Percentiles rank a stretch among this genome's conserved stretches.
Evolutionary conservation across 1,140 invertebrate genomes (phyloP).

Genomic region (Caerostris darwini): DNA sequence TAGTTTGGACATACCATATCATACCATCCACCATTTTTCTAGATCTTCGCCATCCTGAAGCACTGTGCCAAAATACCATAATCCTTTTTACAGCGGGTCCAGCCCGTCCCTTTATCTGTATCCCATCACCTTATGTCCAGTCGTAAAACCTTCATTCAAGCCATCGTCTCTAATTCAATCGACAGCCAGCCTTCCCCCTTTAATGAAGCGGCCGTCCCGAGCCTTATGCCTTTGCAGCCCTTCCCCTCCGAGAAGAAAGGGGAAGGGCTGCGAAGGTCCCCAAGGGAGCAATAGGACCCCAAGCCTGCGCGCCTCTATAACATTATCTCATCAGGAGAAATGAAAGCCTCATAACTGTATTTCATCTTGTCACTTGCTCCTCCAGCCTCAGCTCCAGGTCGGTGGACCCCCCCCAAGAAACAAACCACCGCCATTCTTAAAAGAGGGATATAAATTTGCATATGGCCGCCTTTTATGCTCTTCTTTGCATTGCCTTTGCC

Average conservation of each 20-base stretch:
- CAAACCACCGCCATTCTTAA: conserved; percentile 76
- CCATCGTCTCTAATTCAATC: conserved; percentile 63
- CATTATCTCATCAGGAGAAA: conserved; percentile 78
- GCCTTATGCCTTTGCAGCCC: conserved; percentile 52
- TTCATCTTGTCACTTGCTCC: conserved; percentile 74
- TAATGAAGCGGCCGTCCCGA: conserved; percentile 52
- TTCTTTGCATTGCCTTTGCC: conserved; percentile 58
- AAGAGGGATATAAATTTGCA: conserved; percentile 78
- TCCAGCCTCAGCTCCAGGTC: neutral
- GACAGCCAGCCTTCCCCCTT: neutral
- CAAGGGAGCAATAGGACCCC: conserved; percentile 65
- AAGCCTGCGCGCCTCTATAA: conserved; percentile 67
- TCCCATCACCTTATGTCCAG: conserved; percentile 70
- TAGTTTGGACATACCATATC: neutral
- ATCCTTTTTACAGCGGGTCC: conserved; percentile 37
- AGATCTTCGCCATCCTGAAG: neutral
- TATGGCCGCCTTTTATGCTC: conserved; percentile 65
- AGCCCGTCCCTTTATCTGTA: conserved; percentile 42
- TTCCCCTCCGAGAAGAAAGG: neutral
- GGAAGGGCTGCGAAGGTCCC: conserved; percentile 15
- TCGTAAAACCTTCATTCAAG: conserved; percentile 68
- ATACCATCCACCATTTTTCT: neutral
- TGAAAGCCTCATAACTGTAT: conserved; percentile 78
- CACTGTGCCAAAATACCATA: conserved; percentile 3
- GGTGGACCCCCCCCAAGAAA: conserved; percentile 55